phyloP scores from a whole-genome alignment of 1,140 invertebrate genomes.

The Brachionus paranguensis region DNA sequence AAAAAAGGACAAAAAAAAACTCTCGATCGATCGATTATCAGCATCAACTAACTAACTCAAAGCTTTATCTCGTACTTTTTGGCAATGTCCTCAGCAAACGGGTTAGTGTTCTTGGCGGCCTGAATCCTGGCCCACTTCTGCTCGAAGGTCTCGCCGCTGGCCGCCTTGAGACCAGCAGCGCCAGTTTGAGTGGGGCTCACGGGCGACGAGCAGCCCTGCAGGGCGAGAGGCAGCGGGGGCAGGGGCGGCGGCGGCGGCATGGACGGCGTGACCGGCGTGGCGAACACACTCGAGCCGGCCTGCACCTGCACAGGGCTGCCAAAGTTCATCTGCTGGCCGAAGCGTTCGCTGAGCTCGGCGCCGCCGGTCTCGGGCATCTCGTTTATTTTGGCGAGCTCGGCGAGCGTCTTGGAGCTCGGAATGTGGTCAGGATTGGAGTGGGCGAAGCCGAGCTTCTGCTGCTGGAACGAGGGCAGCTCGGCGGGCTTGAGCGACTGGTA shows the following conservation, averaged over 20 bases:
- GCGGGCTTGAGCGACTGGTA: neutral
- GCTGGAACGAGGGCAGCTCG: constrained; percentile 17
- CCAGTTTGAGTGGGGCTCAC: too few species aligned
- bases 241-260: neutral
- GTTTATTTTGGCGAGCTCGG: neutral
- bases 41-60: neutral
- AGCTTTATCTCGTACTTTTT: constrained; percentile 38
- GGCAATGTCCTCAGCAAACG: constrained; percentile 36
- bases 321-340: neutral
- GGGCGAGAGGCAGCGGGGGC: neutral
- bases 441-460: neutral
- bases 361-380: neutral
- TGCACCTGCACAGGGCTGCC: neutral
- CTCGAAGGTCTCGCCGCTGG: constrained; percentile 39
- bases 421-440: neutral
- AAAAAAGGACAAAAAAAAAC: too few species aligned
- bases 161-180: too few species aligned
- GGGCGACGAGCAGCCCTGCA: neutral
- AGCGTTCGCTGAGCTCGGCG: neutral
- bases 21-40: neutral
- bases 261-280: neutral
- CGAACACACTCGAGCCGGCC: neutral
- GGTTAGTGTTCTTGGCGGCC: constrained; percentile 34
- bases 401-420: neutral
- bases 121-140: constrained; percentile 34